A percentile compares a stretch with the other conserved stretches of the same genome.
Evolutionary conservation across 2,888 invertebrate genomes (phyloP).

Genomic region (Erebia aethiops): DNA sequence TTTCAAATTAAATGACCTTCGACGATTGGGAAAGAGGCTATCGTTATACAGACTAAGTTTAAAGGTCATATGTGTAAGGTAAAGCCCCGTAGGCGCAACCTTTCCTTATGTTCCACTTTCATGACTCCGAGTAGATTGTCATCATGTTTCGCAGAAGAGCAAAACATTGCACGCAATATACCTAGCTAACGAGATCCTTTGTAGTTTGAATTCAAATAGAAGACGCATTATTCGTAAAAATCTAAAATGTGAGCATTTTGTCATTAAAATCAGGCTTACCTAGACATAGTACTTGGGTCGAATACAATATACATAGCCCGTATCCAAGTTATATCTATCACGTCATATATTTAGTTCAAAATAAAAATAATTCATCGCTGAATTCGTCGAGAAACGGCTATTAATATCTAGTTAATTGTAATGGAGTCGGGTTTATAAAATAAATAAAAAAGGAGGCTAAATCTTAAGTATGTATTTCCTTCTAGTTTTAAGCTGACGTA

Average conservation of each 20-base stretch:
- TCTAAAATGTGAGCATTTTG: background rate
- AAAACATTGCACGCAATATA: no score
- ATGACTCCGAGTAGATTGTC: no score
- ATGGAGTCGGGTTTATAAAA: constrained; percentile 6
- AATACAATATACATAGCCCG: no score
- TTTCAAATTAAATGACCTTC: constrained; percentile 39
- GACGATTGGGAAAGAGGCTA: constrained; percentile 35
- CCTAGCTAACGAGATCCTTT: background rate
- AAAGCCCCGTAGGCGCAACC: constrained; percentile 9
- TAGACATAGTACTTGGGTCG: no score
- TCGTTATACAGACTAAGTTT: constrained; percentile 23
- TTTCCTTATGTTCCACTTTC: constrained; percentile 21
- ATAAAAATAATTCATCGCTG: background rate
- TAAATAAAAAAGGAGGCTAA: background rate
- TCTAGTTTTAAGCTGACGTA: constrained; percentile 15
- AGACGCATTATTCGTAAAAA: background rate
- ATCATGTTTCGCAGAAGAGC: background rate
- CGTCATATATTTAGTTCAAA: no score
- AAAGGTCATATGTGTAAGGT: constrained; percentile 33
- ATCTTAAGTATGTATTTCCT: background rate
- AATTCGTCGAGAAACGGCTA: background rate
- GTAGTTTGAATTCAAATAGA: no score
- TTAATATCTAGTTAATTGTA: background rate
- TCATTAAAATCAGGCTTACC: no score
- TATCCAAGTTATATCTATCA: no score